Conservation (phyloP, 1,140 invertebrate genomes). For the Trypoxylus dichotomus region DNA sequence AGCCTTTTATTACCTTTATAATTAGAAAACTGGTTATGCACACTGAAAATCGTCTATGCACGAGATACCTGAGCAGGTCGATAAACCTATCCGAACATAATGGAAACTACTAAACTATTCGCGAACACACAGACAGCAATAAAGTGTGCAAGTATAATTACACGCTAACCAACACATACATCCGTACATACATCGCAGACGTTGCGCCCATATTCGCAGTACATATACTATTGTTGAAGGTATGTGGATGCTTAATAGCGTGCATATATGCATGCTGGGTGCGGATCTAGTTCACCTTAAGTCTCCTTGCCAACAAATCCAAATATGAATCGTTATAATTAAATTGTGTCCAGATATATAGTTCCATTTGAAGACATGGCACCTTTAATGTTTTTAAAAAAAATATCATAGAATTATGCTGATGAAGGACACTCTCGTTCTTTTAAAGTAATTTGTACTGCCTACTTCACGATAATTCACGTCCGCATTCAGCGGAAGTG, state of each 20-base stretch:
- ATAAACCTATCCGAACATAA: background rate
- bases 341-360: no score
- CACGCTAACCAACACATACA: background rate
- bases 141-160: background rate
- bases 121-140: background rate
- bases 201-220: background rate
- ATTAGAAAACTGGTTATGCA: conserved; percentile 6
- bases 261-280: background rate
- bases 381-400: no score
- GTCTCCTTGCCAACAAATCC: background rate
- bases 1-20: background rate
- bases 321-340: background rate
- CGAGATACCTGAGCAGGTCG: background rate
- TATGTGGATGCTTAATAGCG: background rate
- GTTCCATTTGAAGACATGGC: no score
- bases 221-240: background rate
- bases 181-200: background rate
- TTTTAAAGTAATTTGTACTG: no score
- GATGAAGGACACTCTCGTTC: no score
- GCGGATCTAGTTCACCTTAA: background rate
- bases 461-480: no score
- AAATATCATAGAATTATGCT: no score
- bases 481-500: no score
- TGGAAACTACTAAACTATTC: conserved; percentile 1
- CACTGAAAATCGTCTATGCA: background rate